Conservation (phyloP, 2,888 invertebrate species). For the Drosophila flavopinicola region DNA sequence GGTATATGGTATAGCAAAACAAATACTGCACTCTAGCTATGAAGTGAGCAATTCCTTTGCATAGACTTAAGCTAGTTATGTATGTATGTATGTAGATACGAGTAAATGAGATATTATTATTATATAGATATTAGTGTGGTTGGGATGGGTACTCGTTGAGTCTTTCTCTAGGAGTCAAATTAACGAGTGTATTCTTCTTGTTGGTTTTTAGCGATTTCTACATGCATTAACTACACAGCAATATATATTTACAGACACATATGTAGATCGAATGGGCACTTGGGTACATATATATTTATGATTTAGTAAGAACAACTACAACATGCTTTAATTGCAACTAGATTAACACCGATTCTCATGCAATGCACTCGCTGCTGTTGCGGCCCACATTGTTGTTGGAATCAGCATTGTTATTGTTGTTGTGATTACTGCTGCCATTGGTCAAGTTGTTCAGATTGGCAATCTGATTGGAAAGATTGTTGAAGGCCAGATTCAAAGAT, state of each 20-base stretch:
- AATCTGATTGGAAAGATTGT: conserved; percentile 65
- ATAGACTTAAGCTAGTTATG: conserved; percentile 52
- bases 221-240: conserved; percentile 50
- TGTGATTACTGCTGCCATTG: conserved; percentile 39
- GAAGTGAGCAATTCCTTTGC: conserved; percentile 40
- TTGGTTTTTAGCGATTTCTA: conserved; percentile 25
- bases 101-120: conserved; percentile 20
- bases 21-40: conserved; percentile 29
- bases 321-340: conserved; percentile 33
- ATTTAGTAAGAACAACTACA: conserved; percentile 32
- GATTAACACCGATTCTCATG: conserved; percentile 77
- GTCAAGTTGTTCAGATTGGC: conserved; percentile 66
- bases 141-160: conserved; percentile 7
- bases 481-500: conserved; percentile 64
- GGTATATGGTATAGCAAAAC: conserved; percentile 26
- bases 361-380: conserved; percentile 76
- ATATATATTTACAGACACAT: conserved; percentile 38
- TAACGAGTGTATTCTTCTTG: no score
- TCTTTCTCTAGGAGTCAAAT: background rate
- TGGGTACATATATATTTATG: background rate
- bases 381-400: conserved; percentile 74
- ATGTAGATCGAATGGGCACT: conserved; percentile 8
- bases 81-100: conserved; percentile 16
- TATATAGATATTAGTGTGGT: conserved; percentile 3
- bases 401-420: conserved; percentile 52